Conservation (phyloP, 2,797 vertebrate species). For the Acipenser ruthenus region DNA sequence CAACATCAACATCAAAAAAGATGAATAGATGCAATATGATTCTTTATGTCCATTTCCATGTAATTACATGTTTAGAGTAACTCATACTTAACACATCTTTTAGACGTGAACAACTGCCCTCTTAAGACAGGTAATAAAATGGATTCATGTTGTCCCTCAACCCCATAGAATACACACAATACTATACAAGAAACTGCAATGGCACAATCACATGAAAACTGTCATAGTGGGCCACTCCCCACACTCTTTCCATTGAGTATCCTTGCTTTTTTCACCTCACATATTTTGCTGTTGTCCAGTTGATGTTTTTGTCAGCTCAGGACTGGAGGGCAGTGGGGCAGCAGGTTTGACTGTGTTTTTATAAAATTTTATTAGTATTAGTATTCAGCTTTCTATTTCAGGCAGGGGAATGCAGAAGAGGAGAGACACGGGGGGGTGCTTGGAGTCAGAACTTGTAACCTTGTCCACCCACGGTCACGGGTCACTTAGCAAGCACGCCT, state of each 20-base stretch:
- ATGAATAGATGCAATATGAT: too few relatives aligned
- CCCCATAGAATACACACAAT: too few relatives aligned
- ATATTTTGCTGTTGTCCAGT: constrained; percentile 87
- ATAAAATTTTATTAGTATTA: constrained; percentile 49
- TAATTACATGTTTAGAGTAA: too few relatives aligned
- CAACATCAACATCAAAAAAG: too few relatives aligned
- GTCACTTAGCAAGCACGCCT: constrained; percentile 60
- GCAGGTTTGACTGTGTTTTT: constrained; percentile 73
- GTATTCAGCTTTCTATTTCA: constrained; percentile 45
- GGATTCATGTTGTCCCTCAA: neutral
- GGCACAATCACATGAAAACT: constrained; percentile 22
- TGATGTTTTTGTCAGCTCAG: constrained; percentile 89
- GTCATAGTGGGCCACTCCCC: constrained; percentile 43
- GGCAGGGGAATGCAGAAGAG: constrained; percentile 29
- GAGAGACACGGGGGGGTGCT: constrained; percentile 5
- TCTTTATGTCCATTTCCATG: too few relatives aligned
- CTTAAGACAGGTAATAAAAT: neutral
- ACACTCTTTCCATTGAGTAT: constrained; percentile 36
- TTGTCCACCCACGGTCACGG: constrained; percentile 54
- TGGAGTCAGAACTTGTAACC: constrained; percentile 50
- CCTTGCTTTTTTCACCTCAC: constrained; percentile 60
- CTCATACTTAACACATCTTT: too few relatives aligned
- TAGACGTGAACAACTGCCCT: too few relatives aligned
- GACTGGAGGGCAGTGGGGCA: constrained; percentile 79
- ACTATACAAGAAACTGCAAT: too few relatives aligned